These are phyloP conservation scores for Halcyon badia DNA, from an alignment of 2,797 vertebrate species.

Conservation along the genomic window DNA sequence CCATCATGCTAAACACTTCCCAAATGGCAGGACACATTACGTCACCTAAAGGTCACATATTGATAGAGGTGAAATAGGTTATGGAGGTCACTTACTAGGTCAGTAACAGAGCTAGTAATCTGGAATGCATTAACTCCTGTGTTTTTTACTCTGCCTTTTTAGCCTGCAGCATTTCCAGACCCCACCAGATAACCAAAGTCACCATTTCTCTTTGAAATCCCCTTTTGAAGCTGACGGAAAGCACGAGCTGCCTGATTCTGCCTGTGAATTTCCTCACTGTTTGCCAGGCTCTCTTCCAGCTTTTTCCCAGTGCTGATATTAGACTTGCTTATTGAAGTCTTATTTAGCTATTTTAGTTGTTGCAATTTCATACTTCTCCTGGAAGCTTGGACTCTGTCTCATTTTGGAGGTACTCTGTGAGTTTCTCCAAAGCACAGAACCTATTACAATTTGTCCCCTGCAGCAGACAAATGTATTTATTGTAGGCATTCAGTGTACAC, in stretches of 20 bases:
- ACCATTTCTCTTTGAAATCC: background rate
- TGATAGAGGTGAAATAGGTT: background rate
- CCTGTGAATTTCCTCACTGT: background rate
- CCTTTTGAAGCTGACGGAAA: background rate
- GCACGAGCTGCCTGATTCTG: background rate
- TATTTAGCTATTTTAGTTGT: background rate
- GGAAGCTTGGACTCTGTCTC: background rate
- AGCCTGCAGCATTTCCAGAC: background rate
- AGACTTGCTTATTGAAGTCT: background rate
- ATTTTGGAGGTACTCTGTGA: background rate
- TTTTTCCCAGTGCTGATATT: background rate
- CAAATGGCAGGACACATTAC: background rate
- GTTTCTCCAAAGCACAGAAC: background rate
- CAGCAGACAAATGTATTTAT: background rate
- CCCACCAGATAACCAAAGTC: background rate
- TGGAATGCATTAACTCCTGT: background rate
- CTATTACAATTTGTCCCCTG: background rate
- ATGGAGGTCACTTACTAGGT: background rate
- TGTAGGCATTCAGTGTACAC: background rate
- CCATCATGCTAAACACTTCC: background rate
- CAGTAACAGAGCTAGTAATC: background rate
- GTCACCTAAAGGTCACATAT: background rate
- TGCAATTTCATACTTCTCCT: background rate
- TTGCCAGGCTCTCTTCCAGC: background rate
- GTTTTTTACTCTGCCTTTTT: background rate